Base-by-base conservation (phyloP, 2,797 vertebrate genomes). In the Hylomyscus alleni region DNA sequence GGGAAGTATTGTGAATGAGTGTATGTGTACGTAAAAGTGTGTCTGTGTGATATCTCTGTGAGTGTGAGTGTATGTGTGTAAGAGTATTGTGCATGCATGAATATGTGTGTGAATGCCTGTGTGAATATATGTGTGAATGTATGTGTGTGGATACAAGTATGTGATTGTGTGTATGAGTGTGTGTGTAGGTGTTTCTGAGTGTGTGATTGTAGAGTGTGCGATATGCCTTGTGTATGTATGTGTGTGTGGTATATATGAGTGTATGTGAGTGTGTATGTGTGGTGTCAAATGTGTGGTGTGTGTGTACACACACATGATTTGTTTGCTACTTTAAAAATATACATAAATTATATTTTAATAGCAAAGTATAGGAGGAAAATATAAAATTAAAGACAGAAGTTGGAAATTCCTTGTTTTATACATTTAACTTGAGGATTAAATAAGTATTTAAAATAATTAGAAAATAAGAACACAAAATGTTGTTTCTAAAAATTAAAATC, bases 391-490 rank as follows among this genome's bases (percentile, higher is more conserved):
- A 76, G 12, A 75, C 9, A 44, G 29, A 83, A 58, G 4, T 34
- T 60, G 56, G 24, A 89, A 56, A 58, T 91, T 31, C 91, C 34
- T 90, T 84, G 40, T 34, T 50, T 67, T 47, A 50, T 24, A 52
- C 67, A 31, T 34, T 85, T 85, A 67, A n/a, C 11, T 24, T 85
- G 29, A 14, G 44, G 31, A 85, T 85, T 44, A 67, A 67, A 47
- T 50, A 85, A 34, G 54, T n/a, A 80, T 69, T 89, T 91, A 93
- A 78, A 12, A 81, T 83, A 87, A 91, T 58, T 83, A 78, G 31
- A 87, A 83, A 91, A 85, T 65, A 73, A 89, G 80, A 87, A 90
- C 65, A 89, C 47, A 87, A 88, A 56, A 15, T 8, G 14, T 91
- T 83, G 17, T 92, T 83, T 2, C 52, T 85, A 67, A 94, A 87